Evolutionary conservation across 2,113 vertebrate species (phyloP), one percentile per base, ranked within the genome.

Genomic region (Phrynocephalus versicolor): DNA sequence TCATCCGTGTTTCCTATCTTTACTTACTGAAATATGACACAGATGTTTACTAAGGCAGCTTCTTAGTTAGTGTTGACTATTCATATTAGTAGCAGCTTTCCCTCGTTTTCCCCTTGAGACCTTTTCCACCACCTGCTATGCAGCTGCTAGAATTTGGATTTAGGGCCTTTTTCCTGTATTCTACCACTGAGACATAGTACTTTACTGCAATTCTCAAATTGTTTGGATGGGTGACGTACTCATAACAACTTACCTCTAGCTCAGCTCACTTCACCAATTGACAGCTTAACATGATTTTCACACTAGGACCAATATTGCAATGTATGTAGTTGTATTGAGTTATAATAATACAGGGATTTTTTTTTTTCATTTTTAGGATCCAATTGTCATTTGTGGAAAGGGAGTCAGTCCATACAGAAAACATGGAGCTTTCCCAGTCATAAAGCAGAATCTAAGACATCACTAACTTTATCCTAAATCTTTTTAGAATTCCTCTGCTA

Each of bases 331-430:
- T 74, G 10, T 35, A 64, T 21, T 41, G 37, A 78, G 60, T 37
- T 65, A 21, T 19, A 39, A 3, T 64, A 57, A 75, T 14, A 74
- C 76, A n/a, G 79, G 45, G 58, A 88, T 27, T 60, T 33, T 55
- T 84, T 1, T 60, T 5, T 82, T 82, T 85, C 30, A 33, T 65
- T 82, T 85, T 25, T 72, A 88, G 87, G 74, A 55, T 8, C 25
- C 58, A 58, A 55, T 88, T 0, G 23, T 1, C 73, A 79, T 88
- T 85, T 82, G 25, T 82, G 87, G 87, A 69, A 88, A 67, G 67
- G 57, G 74, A 79, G 85, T 35, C 27, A 65, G 0, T 19, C 10
- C 64, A 13, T 30, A 33, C 21, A 57, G 10, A 88, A 85, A 57
- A 74, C 23, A 2, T 65, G 39, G 25, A 30, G 0, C 16, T 1